Percentiles rank a stretch among this genome's conserved stretches.
phyloP scores from a whole-genome alignment of 1,140 invertebrate genomes.

The Rhynchophorus ferrugineus region DNA sequence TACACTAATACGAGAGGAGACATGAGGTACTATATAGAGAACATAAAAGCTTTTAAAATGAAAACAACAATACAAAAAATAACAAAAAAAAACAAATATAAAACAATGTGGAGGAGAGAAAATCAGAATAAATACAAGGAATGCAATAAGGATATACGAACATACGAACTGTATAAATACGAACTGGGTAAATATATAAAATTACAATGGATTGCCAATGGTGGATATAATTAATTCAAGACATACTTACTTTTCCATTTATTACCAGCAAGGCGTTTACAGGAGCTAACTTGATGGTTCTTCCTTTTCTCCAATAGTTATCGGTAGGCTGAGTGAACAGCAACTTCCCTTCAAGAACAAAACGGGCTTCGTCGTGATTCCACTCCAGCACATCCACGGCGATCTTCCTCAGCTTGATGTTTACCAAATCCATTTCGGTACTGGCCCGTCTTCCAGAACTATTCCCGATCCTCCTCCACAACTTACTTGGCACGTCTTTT shows the following conservation, averaged over 20 bases:
- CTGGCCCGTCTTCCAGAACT: conserved; percentile 63
- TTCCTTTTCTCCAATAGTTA: conserved; percentile 79
- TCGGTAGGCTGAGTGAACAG: conserved; percentile 80
- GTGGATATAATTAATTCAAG: no score
- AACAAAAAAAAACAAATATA: no score
- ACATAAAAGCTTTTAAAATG: no score
- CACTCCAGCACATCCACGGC: conserved; percentile 87
- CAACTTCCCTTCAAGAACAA: conserved; percentile 79
- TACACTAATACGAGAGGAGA: no score
- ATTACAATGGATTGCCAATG: no score
- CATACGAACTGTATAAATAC: no score
- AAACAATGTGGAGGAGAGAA: no score
- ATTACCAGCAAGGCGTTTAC: conserved; percentile 83
- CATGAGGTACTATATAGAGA: no score
- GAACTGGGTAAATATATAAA: no score
- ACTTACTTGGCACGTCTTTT: conserved; percentile 80
- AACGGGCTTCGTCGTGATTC: conserved; percentile 84
- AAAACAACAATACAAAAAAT: no score
- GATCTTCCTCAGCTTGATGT: conserved; percentile 83
- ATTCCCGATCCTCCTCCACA: conserved; percentile 83
- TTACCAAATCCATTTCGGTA: conserved; percentile 74
- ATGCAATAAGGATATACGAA: no score
- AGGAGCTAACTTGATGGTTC: conserved; percentile 79
- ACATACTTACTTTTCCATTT: conserved; percentile 69
- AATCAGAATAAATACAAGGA: no score